Evolutionary conservation across 1,140 invertebrate genomes (phyloP).

Genomic region (Belonocnema kinseyi): DNA sequence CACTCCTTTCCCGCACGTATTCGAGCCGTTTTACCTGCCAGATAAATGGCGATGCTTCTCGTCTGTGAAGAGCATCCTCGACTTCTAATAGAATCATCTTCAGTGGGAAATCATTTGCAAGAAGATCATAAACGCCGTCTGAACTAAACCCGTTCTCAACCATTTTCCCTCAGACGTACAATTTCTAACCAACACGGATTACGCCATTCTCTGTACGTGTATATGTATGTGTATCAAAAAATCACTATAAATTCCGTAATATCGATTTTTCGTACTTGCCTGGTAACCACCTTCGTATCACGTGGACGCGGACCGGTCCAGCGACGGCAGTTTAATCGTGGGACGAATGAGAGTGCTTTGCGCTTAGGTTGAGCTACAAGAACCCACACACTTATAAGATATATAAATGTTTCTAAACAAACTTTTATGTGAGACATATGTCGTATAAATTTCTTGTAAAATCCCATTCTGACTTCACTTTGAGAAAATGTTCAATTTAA

Average conservation of each 20-base stretch:
- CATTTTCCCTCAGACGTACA: not conserved
- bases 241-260: slow-evolving; percentile 35
- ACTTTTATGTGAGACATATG: not conserved
- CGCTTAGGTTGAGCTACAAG: not conserved
- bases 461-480: slow-evolving; percentile 6
- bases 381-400: not conserved
- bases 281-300: slow-evolving; percentile 11
- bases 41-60: slow-evolving; percentile 94
- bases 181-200: not conserved
- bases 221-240: slow-evolving; percentile 22
- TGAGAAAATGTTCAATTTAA: not conserved
- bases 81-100: slow-evolving; percentile 80
- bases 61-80: slow-evolving; percentile 85
- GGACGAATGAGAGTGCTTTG: slow-evolving; percentile 18
- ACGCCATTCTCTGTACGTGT: not conserved
- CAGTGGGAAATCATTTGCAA: slow-evolving; percentile 1
- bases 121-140: not conserved
- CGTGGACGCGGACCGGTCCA: slow-evolving; percentile 32
- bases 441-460: slow-evolving; percentile 5
- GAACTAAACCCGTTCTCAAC: not conserved
- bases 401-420: not conserved
- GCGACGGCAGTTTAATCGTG: slow-evolving; percentile 35
- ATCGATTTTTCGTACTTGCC: slow-evolving; percentile 47
- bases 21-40: slow-evolving; percentile 97
- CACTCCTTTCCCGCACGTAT: slow-evolving; percentile 97